Evolutionary conservation across 2,888 invertebrate species (phyloP), one percentile per base, ranked within the genome.

Genomic region (Ennomos erosarius): DNA sequence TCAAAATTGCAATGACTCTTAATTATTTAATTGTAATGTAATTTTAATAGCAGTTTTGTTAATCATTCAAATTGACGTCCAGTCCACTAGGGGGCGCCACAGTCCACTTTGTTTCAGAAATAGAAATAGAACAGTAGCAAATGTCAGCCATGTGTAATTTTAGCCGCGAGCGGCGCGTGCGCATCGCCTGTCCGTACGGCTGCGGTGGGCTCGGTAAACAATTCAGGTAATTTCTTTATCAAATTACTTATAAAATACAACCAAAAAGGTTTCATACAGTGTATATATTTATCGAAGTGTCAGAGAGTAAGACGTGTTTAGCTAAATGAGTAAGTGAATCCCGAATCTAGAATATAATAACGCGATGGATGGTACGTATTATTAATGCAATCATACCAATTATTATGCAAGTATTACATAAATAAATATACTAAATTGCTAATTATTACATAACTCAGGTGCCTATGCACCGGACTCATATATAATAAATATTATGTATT

Each of bases 91-190:
- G 16, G 52, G 53, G 44, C 65, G 55, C 51, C 48, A 37, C 53
- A 54, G 61, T 61, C 50, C 50, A 61, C 50, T 62, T 60, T 52
- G 40, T 48, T 55, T 65, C 62, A 44, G 62, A 69, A 69, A 70
- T 68, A 66, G 70, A 68, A 59, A 26, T 26, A 26, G 46, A 51
- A 38, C 44, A 55, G 64, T 62, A 55, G 62, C 60, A 62, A 61
- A 64, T 67, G 67, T 62, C 61, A 51, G 68, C 53, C 67, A 57
- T 60, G 58, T 69, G 50, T 67, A 67, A 64, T 49, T 64, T 53
- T 57, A 62, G 64, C 57, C 38, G 45, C 49, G 34, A 45, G 39
- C 51, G 49, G 26, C 57, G 60, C 58, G 37, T 39, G 65, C 59
- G 58, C 59, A 45, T 51, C 53, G 37, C 53, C 43, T 44, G 36